Evolutionary conservation across 2,113 vertebrate genomes (phyloP).

Genomic region (Forbesichthys papilliferus): DNA sequence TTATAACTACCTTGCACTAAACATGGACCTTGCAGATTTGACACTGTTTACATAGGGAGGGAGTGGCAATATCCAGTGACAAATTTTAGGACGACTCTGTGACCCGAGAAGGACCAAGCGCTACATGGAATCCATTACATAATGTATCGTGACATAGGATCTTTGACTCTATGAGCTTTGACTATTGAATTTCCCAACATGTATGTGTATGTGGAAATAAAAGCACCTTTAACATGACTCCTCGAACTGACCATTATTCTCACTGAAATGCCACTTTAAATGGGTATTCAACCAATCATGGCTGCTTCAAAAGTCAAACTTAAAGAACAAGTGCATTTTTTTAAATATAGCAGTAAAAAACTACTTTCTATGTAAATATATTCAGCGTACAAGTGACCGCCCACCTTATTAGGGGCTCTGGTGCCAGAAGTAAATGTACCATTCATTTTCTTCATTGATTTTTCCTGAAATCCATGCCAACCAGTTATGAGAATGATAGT

Average conservation of each 20-base stretch:
- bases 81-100: conserved; percentile 45
- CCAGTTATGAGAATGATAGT: no score
- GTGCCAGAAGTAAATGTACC: no score
- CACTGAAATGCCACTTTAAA: conserved; percentile 37
- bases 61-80: conserved; percentile 52
- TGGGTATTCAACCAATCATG: conserved; percentile 34
- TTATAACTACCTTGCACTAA: conserved; percentile 28
- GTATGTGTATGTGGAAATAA: no score
- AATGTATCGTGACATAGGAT: conserved; percentile 44
- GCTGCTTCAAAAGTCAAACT: not conserved
- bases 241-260: conserved; percentile 21
- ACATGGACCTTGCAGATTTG: conserved; percentile 33
- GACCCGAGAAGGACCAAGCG: conserved; percentile 51
- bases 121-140: conserved; percentile 52
- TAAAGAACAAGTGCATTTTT: no score
- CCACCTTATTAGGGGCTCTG: no score
- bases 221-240: no score
- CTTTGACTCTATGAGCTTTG: conserved; percentile 22
- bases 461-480: no score
- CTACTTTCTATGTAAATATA: no score
- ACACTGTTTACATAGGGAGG: conserved; percentile 48
- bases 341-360: no score
- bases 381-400: no score
- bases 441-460: no score
- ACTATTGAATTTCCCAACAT: conserved; percentile 12